Evolutionary conservation across 2,888 invertebrate species (phyloP), one percentile per base, ranked within the genome.

Genomic region (Dynastes tityus): DNA sequence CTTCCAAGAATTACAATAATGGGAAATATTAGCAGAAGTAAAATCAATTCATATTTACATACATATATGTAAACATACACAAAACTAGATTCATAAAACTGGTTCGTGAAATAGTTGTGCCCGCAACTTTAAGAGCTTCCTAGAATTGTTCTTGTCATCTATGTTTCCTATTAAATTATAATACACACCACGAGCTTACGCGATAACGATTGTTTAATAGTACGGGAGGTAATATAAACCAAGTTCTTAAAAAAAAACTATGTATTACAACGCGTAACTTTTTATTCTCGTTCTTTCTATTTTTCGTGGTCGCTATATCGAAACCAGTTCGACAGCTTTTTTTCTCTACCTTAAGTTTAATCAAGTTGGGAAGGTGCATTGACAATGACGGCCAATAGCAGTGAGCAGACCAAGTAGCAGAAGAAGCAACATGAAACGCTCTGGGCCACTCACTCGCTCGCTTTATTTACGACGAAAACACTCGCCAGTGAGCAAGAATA

Each of bases 281-380:
- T 58, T 71, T 73, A 40, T 58, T 58, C 58, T 73, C 73, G 55
- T 73, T 55, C 40, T 37, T 58, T 73, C 53, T 71, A 58, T 58
- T 58, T 73, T 73, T 73, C 58, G 73, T 73, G 40, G 58, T 37
- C 73, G 58, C n/a, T 58, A 45, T 67, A 67, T 58, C 58, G 16
- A 73, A 73, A 73, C 73, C 73, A 73, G 73, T 73, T 73, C 58
- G 58, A 73, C 73, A 13, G 58, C 73, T 73, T 73, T 73, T 68
- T 70, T 73, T 58, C 58, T 73, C 73, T 73, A 73, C 73, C 73
- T 58, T 73, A 73, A 73, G 73, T 73, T 73, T 73, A 73, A 73
- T 73, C 73, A 73, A 73, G 73, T 73, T 73, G 73, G 73, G 73
- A 73, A 32, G 73, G 73, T 61, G 58, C 73, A 73, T 73, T 58